Percentiles rank a stretch among this genome's conserved stretches.
These are phyloP conservation scores for Emmelina monodactyla DNA, from an alignment of 2,888 invertebrate genomes.

Conservation along the genomic window DNA sequence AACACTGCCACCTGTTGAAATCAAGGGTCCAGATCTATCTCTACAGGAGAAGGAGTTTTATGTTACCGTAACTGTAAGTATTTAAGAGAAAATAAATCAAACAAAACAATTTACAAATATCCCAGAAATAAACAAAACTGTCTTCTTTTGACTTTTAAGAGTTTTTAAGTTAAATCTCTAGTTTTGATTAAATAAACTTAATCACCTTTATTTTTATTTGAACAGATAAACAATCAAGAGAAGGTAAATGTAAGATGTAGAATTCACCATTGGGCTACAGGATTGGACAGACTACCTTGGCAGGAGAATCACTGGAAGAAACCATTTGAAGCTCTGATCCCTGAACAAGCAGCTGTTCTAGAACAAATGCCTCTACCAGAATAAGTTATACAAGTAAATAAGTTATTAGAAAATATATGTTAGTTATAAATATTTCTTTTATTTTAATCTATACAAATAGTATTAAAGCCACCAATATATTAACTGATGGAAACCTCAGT, in stretches of 20 bases:
- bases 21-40: conserved; percentile 82
- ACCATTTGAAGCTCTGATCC: conserved; percentile 65
- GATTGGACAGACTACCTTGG: conserved; percentile 66
- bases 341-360: conserved; percentile 47
- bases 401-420: too few species aligned
- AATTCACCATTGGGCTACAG: conserved; percentile 80
- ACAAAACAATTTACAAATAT: too few species aligned
- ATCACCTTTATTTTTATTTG: conserved; percentile 20
- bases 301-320: conserved; percentile 62
- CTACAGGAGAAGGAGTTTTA: conserved; percentile 83
- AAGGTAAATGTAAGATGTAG: conserved; percentile 77
- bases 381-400: too few species aligned
- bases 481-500: too few species aligned
- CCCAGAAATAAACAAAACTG: too few species aligned
- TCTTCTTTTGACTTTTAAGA: too few species aligned
- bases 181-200: too few species aligned
- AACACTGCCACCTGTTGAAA: conserved; percentile 73
- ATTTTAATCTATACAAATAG: too few species aligned
- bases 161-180: too few species aligned
- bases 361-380: conserved; percentile 32
- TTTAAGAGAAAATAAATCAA: too few species aligned
- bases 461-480: too few species aligned
- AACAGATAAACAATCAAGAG: conserved; percentile 77
- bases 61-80: conserved; percentile 76
- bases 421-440: too few species aligned